Percentiles rank a stretch among this genome's conserved stretches.
Evolutionary conservation across 1,140 invertebrate genomes (phyloP).

Genomic region (Cheumatopsyche charites): DNA sequence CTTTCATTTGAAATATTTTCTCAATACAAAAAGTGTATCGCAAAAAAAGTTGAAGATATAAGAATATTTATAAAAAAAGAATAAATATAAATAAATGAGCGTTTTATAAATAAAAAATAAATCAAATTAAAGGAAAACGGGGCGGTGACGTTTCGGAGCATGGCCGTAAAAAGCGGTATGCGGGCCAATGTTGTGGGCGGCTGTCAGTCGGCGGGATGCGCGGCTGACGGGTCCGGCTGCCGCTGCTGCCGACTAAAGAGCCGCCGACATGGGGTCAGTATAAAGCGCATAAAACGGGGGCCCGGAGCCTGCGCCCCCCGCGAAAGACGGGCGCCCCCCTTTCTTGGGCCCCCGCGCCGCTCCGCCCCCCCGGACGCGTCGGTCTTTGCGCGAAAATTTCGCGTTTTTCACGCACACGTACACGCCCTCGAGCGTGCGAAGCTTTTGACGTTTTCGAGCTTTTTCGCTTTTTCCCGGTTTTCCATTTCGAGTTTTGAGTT

Average conservation of each 20-base stretch:
- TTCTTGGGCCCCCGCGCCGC: not conserved
- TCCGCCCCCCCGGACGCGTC: not conserved
- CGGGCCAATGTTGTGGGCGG: constrained; percentile 28
- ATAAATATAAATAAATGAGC: too few species aligned
- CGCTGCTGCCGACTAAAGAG: not conserved
- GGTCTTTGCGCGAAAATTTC: not conserved
- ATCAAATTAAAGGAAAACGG: too few species aligned
- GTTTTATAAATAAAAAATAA: too few species aligned
- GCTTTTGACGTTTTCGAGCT: too few species aligned
- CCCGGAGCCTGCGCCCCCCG: not conserved
- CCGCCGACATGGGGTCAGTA: constrained; percentile 28
- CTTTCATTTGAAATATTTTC: too few species aligned
- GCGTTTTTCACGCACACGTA: not conserved
- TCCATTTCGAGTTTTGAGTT: too few species aligned
- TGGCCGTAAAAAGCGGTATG: not conserved
- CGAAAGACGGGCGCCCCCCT: not conserved
- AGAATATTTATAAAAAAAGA: too few species aligned
- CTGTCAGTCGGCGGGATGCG: constrained; percentile 26
- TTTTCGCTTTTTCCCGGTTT: too few species aligned
- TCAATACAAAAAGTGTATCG: too few species aligned
- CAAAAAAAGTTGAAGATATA: too few species aligned
- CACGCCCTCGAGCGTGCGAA: not conserved
- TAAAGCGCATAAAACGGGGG: not conserved
- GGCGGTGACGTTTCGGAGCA: constrained; percentile 5
- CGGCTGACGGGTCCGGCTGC: constrained; percentile 24